These are phyloP conservation scores for Microctonus aethiopoides DNA, from an alignment of 2,888 invertebrate genomes.

Conservation along the genomic window DNA sequence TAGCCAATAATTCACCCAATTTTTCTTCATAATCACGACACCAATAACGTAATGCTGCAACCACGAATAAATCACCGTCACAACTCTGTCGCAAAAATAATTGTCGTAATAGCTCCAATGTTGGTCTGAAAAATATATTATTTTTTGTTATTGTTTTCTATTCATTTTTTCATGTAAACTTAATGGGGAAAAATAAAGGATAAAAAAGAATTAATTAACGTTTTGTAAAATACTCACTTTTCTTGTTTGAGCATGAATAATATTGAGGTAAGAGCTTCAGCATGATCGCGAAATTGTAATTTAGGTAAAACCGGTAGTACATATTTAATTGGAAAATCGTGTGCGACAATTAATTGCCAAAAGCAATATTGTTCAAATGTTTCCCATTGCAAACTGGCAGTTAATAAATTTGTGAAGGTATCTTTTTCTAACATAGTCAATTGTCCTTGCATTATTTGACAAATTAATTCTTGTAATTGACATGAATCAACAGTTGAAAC, in stretches of 20 bases:
- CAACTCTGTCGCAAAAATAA: conserved; percentile 80
- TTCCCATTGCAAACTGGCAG: conserved; percentile 92
- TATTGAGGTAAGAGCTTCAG: conserved; percentile 92
- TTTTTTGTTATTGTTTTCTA: background rate
- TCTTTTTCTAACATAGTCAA: conserved; percentile 85
- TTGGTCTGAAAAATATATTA: conserved; percentile 72
- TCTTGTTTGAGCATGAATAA: conserved; percentile 92
- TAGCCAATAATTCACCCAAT: conserved; percentile 83
- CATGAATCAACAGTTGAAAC: conserved; percentile 90
- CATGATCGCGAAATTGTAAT: conserved; percentile 84
- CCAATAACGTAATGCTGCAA: conserved; percentile 93
- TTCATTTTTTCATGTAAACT: conserved; percentile 10
- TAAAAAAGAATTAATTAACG: too few species aligned
- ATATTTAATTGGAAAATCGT: conserved; percentile 92
- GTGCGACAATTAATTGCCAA: conserved; percentile 95
- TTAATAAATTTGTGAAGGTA: conserved; percentile 79
- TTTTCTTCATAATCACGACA: conserved; percentile 92
- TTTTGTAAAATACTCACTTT: conserved; percentile 70
- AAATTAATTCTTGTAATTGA: conserved; percentile 91
- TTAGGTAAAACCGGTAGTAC: conserved; percentile 84
- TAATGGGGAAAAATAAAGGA: conserved; percentile 20
- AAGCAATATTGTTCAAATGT: conserved; percentile 97
- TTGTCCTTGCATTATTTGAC: conserved; percentile 90
- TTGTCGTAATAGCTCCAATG: conserved; percentile 85
- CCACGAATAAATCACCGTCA: conserved; percentile 87